These are phyloP conservation scores for Galago senegalensis DNA, from an alignment of 2,797 vertebrate species.

Conservation along the genomic window DNA sequence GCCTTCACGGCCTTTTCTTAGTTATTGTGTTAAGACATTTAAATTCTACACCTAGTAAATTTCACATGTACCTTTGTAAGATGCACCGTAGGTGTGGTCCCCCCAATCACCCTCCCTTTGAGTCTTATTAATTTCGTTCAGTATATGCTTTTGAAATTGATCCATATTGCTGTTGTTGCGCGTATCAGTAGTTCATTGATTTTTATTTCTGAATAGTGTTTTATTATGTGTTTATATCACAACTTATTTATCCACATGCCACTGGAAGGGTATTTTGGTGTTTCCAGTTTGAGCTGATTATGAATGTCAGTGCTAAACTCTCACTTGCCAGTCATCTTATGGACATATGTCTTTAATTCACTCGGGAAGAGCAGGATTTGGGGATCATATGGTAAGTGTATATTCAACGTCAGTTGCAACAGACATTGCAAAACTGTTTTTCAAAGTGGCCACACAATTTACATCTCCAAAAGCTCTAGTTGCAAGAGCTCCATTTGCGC, in stretches of 20 bases:
- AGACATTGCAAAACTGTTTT: background rate
- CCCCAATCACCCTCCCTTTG: background rate
- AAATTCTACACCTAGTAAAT: too few relatives aligned
- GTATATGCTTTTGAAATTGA: background rate
- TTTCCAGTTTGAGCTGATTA: background rate
- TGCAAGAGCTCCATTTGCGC: background rate
- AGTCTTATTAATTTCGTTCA: background rate
- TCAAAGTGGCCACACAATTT: background rate
- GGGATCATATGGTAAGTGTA: background rate
- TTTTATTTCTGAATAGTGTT: background rate
- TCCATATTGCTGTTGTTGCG: background rate
- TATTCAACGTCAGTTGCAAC: background rate
- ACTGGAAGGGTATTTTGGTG: background rate
- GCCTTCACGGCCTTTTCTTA: too few relatives aligned
- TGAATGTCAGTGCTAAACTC: too few relatives aligned
- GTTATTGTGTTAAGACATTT: too few relatives aligned
- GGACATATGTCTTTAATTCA: background rate
- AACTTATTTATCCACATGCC: background rate
- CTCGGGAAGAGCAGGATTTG: background rate
- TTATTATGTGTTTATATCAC: background rate
- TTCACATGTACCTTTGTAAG: too few relatives aligned
- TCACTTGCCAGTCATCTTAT: background rate
- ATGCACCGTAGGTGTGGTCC: too few relatives aligned
- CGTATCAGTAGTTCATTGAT: background rate
- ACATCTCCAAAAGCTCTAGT: background rate